These are phyloP conservation scores for Lophotis ruficrista DNA, from an alignment of 2,113 vertebrate genomes.

Conservation along the genomic window DNA sequence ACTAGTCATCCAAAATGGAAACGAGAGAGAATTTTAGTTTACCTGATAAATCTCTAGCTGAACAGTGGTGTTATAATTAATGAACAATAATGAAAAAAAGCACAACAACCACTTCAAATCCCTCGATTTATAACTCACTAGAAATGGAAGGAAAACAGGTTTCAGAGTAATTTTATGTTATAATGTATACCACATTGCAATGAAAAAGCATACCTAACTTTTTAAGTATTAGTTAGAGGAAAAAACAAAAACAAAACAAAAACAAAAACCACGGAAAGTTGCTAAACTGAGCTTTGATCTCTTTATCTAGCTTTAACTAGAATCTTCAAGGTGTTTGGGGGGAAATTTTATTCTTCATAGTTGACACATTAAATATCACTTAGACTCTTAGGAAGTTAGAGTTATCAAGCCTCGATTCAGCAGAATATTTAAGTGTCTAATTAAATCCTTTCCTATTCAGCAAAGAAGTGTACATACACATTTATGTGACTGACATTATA, in stretches of 20 bases:
- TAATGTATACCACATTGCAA: not conserved
- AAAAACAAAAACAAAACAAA: not conserved
- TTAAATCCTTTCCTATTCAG: slow-evolving; percentile 2
- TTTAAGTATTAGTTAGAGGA: not conserved
- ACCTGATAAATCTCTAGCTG: not conserved
- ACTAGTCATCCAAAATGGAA: not conserved
- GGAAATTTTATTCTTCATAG: not conserved
- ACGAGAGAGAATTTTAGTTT: not conserved
- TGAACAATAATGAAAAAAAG: not conserved
- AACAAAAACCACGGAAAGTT: not conserved
- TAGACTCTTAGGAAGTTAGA: not conserved
- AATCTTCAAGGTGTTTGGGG: not conserved
- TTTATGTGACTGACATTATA: not conserved
- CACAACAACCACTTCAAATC: not conserved
- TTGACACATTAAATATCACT: not conserved
- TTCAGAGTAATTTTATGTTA: not conserved
- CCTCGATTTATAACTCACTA: not conserved
- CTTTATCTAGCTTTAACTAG: not conserved
- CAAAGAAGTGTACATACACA: not conserved
- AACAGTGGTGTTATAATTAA: not conserved
- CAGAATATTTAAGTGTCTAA: slow-evolving; percentile 6
- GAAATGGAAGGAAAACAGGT: not conserved
- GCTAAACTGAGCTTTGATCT: not conserved
- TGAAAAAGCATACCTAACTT: not conserved
- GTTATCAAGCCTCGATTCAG: not conserved